phyloP scores from a whole-genome alignment of 2,113 vertebrate genomes.

The Solea senegalensis region DNA sequence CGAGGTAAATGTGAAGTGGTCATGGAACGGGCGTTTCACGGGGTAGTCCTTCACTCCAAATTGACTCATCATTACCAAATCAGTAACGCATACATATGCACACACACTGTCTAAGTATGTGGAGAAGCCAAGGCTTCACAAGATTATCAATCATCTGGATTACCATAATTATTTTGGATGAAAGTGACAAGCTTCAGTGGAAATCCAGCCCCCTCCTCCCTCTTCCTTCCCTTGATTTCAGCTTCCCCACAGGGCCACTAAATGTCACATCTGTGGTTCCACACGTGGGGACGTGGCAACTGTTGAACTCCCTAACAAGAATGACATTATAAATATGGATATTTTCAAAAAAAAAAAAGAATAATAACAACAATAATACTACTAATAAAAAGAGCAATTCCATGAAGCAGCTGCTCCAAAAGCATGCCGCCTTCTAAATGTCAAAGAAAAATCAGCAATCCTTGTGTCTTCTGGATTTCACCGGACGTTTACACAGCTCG shows the following conservation, averaged over 20 bases:
- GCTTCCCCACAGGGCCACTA: conserved; percentile 3
- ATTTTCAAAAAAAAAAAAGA: neutral
- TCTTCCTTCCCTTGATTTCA: conserved; percentile 1
- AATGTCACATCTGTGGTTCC: conserved; percentile 35
- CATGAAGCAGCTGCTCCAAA: neutral
- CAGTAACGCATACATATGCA: neutral
- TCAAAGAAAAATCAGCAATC: conserved; percentile 6
- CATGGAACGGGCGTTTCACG: conserved; percentile 9
- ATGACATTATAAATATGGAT: conserved; percentile 33
- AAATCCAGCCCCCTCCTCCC: neutral
- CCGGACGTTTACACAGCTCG: neutral
- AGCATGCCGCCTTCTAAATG: conserved; percentile 8
- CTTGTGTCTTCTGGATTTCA: neutral
- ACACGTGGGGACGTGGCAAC: conserved; percentile 5
- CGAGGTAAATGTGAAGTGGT: neutral
- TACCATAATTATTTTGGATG: conserved; percentile 14
- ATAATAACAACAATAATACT: no score
- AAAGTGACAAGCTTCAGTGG: conserved; percentile 18
- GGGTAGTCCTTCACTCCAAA: conserved; percentile 19
- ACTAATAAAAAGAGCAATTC: neutral
- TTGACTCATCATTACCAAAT: conserved; percentile 30
- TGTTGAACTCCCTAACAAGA: conserved; percentile 18
- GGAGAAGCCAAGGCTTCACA: neutral
- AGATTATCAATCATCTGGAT: conserved; percentile 29
- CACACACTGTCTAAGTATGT: neutral